A percentile compares a stretch with the other conserved stretches of the same genome.
Evolutionary conservation across 2,888 invertebrate species (phyloP).

Genomic region (Scaptodrosophila latifasciaeformis): DNA sequence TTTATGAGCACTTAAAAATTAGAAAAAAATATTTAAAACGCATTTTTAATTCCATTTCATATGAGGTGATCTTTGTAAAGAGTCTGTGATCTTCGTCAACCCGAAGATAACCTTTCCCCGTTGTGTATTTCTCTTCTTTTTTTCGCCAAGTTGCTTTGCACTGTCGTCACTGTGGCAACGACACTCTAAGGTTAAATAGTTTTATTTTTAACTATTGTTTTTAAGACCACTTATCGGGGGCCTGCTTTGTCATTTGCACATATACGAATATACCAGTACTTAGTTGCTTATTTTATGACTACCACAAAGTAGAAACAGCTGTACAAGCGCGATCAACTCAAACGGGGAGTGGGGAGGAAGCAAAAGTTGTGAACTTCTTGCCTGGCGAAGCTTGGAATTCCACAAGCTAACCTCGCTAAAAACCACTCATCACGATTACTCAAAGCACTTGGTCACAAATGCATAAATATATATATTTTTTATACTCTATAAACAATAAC

Average conservation of each 20-base stretch:
- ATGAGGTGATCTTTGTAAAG: too few relatives aligned
- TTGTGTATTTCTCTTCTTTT: constrained; percentile 13
- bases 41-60: too few relatives aligned
- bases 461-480: background rate
- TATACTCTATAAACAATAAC: too few relatives aligned
- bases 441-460: constrained; percentile 3
- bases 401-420: background rate
- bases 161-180: constrained; percentile 52
- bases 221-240: background rate
- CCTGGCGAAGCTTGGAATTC: too few relatives aligned
- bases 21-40: too few relatives aligned
- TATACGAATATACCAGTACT: too few relatives aligned
- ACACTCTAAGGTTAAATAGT: constrained; percentile 58
- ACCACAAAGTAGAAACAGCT: constrained; percentile 13
- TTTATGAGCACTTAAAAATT: too few relatives aligned
- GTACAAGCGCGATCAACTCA: too few relatives aligned
- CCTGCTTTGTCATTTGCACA: background rate
- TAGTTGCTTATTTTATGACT: constrained; percentile 30
- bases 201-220: constrained; percentile 59
- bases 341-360: too few relatives aligned
- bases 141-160: constrained; percentile 24
- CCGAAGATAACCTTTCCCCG: too few relatives aligned
- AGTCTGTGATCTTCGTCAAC: too few relatives aligned
- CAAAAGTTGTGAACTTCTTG: too few relatives aligned
- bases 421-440: background rate